phyloP scores from a whole-genome alignment of 2,888 invertebrate genomes.

The Lingula anatina region DNA sequence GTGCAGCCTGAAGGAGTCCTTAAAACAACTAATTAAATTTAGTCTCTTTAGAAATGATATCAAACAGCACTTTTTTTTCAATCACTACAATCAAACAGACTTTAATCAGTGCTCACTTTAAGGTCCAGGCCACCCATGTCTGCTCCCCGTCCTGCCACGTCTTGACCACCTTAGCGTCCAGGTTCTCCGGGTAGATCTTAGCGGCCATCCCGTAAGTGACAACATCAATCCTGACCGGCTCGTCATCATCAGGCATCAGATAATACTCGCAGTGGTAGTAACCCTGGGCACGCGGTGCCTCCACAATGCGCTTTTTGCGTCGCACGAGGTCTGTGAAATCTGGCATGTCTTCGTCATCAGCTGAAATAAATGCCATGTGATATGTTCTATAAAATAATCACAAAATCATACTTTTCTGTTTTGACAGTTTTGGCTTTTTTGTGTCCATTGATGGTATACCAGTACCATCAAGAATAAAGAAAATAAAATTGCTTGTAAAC shows the following conservation, averaged over 20 bases:
- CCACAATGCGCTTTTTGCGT: constrained; percentile 38
- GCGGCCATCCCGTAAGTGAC: constrained; percentile 47
- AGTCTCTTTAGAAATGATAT: no score
- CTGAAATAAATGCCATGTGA: constrained; percentile 9
- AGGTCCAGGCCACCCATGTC: constrained; percentile 51
- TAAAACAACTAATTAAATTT: no score
- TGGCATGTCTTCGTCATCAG: constrained; percentile 28
- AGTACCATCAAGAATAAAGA: no score
- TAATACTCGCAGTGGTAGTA: constrained; percentile 49
- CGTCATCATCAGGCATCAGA: constrained; percentile 40
- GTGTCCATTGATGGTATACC: no score
- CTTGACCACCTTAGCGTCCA: constrained; percentile 42
- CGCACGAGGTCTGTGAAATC: constrained; percentile 27
- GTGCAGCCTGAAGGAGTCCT: no score
- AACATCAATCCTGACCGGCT: constrained; percentile 43
- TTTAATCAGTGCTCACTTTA: no score
- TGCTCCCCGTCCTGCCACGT: constrained; percentile 48
- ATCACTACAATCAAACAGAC: no score
- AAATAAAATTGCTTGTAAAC: no score
- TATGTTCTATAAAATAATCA: neutral
- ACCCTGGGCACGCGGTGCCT: constrained; percentile 42
- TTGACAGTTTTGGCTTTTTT: no score
- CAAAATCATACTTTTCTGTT: no score
- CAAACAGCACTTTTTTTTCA: no score
- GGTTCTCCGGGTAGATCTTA: constrained; percentile 45